These are phyloP conservation scores for Lycaena phlaeas DNA, from an alignment of 2,888 invertebrate genomes.

Conservation along the genomic window DNA sequence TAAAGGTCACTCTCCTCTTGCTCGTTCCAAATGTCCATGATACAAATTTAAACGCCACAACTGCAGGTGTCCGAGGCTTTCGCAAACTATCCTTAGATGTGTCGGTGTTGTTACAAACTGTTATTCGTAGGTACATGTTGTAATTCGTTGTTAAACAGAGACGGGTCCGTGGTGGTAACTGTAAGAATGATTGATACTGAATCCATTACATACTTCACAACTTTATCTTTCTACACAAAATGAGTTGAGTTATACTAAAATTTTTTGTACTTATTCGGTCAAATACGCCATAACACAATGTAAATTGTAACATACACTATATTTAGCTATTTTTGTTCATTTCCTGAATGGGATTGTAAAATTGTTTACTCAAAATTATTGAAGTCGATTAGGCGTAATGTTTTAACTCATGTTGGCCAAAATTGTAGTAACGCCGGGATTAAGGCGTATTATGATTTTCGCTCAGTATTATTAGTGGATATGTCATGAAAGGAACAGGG, in stretches of 20 bases:
- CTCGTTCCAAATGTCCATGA: too few relatives aligned
- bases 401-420: constrained; percentile 59
- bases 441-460: constrained; percentile 56
- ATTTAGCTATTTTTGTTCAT: neutral
- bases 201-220: too few relatives aligned
- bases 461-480: constrained; percentile 63
- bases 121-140: constrained; percentile 34
- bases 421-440: constrained; percentile 53
- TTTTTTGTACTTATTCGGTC: too few relatives aligned
- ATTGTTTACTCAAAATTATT: too few relatives aligned
- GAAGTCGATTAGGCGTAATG: constrained; percentile 10
- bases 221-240: neutral
- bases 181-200: constrained; percentile 2
- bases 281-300: too few relatives aligned
- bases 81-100: constrained; percentile 32
- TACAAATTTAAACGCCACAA: neutral
- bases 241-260: too few relatives aligned
- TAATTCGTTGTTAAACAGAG: constrained; percentile 30
- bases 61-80: constrained; percentile 40
- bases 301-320: constrained; percentile 6
- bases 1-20: too few relatives aligned
- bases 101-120: constrained; percentile 32
- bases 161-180: constrained; percentile 29
- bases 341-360: neutral
- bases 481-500: constrained; percentile 33